These are phyloP conservation scores for Agrilus mali DNA, from an alignment of 2,888 invertebrate genomes.

Conservation along the genomic window DNA sequence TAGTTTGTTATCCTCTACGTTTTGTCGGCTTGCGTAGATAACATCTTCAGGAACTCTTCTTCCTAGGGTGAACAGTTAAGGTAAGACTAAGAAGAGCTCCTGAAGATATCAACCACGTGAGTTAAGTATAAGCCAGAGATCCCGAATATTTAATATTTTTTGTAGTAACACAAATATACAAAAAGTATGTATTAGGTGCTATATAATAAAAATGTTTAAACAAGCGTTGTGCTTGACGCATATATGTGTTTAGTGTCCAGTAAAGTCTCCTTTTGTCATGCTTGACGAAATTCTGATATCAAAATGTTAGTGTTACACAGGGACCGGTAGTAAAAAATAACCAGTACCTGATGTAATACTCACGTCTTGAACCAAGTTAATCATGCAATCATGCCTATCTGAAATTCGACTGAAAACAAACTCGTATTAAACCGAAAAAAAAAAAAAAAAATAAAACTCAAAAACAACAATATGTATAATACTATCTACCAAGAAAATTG, in stretches of 20 bases:
- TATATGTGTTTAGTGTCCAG: slow-evolving; percentile 4
- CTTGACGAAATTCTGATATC: slow-evolving; percentile 16
- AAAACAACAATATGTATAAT: slow-evolving; percentile 4
- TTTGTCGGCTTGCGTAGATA: no score
- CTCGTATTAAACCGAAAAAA: slow-evolving; percentile 11
- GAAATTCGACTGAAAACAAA: slow-evolving; percentile 30
- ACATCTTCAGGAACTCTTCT: no score
- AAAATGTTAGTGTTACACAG: slow-evolving; percentile 85
- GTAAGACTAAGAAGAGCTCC: no score
- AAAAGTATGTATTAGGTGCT: background rate
- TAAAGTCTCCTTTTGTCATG: slow-evolving; percentile 4
- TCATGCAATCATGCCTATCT: slow-evolving; percentile 31
- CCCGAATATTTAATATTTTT: no score
- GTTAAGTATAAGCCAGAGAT: no score
- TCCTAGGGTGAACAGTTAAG: no score
- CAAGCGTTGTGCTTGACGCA: background rate
- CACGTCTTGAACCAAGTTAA: slow-evolving; percentile 54
- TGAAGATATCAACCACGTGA: no score
- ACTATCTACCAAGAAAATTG: background rate
- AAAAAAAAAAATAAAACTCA: slow-evolving; percentile 7
- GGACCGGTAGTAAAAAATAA: slow-evolving; percentile 59
- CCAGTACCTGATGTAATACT: slow-evolving; percentile 99
- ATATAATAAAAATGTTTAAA: background rate
- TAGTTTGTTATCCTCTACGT: no score
- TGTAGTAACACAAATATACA: no score